phyloP scores from a whole-genome alignment of 1,140 invertebrate genomes.

The Sipha flava region DNA sequence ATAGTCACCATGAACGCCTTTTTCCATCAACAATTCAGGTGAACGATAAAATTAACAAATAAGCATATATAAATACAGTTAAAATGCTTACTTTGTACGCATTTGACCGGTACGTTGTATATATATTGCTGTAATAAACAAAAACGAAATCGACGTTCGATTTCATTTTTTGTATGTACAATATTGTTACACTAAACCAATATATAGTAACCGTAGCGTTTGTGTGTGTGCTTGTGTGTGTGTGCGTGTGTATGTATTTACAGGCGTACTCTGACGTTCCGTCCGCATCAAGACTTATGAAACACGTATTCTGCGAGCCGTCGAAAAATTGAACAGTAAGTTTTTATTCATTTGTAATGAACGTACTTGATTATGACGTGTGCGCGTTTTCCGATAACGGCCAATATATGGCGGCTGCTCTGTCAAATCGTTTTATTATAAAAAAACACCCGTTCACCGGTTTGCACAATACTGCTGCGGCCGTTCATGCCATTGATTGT shows the following conservation, averaged over 20 bases:
- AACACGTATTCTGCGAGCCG: background rate
- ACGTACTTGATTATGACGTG: background rate
- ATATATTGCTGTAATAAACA: no score
- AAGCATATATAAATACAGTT: background rate
- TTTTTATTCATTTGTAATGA: slow-evolving; percentile 11
- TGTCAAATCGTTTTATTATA: background rate
- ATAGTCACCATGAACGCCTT: slow-evolving; percentile 33
- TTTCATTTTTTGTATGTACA: background rate
- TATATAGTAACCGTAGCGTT: background rate
- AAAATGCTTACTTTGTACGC: no score
- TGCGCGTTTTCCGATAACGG: slow-evolving; percentile 7
- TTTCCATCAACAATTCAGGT: slow-evolving; percentile 28
- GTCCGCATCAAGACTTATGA: background rate
- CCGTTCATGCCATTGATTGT: background rate
- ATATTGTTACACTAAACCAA: background rate
- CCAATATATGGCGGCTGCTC: background rate
- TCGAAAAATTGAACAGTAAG: slow-evolving; percentile 1
- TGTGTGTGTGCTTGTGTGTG: background rate
- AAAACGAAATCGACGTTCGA: no score
- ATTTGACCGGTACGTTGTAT: background rate
- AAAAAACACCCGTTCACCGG: background rate
- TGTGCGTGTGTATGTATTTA: background rate
- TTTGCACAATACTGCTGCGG: background rate
- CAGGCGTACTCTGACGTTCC: background rate
- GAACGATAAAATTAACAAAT: background rate